Percentiles rank a stretch among this genome's conserved stretches.
Evolutionary conservation across 2,113 vertebrate species (phyloP).

Genomic region (Steatornis caripensis): DNA sequence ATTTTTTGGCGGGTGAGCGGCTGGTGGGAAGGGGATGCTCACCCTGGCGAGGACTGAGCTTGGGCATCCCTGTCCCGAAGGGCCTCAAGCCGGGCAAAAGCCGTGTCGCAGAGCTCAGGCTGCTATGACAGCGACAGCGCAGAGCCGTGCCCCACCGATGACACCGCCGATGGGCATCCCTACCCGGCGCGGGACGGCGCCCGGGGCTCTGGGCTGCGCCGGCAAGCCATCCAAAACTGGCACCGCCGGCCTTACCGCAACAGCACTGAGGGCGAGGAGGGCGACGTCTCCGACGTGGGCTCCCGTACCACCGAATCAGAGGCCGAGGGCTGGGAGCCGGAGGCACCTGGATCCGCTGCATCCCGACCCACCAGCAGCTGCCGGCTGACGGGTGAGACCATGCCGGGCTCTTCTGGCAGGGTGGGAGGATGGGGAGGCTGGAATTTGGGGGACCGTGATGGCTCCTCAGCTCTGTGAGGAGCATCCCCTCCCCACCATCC

Average conservation of each 20-base stretch:
- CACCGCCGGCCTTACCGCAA: conserved; percentile 93
- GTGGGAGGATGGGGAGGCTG: neutral
- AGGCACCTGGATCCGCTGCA: conserved; percentile 62
- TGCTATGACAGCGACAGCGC: conserved; percentile 95
- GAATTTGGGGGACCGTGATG: neutral
- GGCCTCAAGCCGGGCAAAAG: conserved; percentile 85
- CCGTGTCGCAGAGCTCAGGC: conserved; percentile 88
- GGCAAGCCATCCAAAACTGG: conserved; percentile 98
- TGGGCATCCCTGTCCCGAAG: conserved; percentile 40
- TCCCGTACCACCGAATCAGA: conserved; percentile 95
- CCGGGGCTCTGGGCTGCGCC: conserved; percentile 87
- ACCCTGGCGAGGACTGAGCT: neutral
- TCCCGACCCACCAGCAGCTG: conserved; percentile 71
- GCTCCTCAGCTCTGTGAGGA: fast-evolving
- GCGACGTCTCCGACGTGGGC: conserved; percentile 90
- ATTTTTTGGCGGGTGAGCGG: fast-evolving
- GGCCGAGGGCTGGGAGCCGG: conserved; percentile 88
- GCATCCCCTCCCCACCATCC: fast-evolving
- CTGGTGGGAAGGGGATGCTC: fast-evolving
- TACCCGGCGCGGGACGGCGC: conserved; percentile 69
- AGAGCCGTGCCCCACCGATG: conserved; percentile 85
- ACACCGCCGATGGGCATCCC: conserved; percentile 77
- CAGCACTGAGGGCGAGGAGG: conserved; percentile 95
- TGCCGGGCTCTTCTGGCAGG: fast-evolving
- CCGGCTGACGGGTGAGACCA: conserved; percentile 73